A percentile compares a stretch with the other conserved stretches of the same genome.
Conservation (phyloP, 2,888 invertebrate species). For the Megaustenia siamemsis region DNA sequence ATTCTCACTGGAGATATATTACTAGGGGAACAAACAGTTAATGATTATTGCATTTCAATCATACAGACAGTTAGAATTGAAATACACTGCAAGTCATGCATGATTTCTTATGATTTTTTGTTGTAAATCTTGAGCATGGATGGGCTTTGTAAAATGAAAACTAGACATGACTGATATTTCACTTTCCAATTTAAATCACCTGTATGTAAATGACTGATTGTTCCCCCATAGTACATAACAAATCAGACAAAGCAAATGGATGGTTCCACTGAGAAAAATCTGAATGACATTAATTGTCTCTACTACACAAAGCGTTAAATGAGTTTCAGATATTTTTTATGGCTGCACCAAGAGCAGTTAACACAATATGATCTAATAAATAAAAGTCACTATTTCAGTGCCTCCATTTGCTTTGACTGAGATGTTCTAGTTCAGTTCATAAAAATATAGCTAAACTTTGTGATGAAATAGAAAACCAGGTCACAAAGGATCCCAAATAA, state of each 20-base stretch:
- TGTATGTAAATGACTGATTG: neutral
- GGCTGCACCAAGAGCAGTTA: no score
- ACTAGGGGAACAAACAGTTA: constrained; percentile 6
- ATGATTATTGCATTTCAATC: neutral
- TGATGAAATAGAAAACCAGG: neutral
- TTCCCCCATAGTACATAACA: neutral
- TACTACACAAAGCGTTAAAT: no score
- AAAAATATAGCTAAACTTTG: neutral
- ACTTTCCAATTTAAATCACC: no score
- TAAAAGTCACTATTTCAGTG: neutral
- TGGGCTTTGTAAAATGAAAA: no score
- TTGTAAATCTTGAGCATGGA: no score
- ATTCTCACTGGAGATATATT: neutral
- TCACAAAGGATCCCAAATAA: neutral
- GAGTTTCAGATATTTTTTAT: no score
- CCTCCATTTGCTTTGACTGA: neutral
- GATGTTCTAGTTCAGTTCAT: neutral
- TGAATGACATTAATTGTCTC: no score
- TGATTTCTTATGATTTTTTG: no score
- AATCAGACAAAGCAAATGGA: constrained; percentile 17
- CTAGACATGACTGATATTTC: no score
- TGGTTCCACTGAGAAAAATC: no score
- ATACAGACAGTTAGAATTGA: neutral
- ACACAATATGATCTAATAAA: no score
- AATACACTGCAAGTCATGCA: neutral